Evolutionary conservation across 2,888 invertebrate genomes (phyloP), one percentile per base, ranked within the genome.

Genomic region (Drepana falcataria): DNA sequence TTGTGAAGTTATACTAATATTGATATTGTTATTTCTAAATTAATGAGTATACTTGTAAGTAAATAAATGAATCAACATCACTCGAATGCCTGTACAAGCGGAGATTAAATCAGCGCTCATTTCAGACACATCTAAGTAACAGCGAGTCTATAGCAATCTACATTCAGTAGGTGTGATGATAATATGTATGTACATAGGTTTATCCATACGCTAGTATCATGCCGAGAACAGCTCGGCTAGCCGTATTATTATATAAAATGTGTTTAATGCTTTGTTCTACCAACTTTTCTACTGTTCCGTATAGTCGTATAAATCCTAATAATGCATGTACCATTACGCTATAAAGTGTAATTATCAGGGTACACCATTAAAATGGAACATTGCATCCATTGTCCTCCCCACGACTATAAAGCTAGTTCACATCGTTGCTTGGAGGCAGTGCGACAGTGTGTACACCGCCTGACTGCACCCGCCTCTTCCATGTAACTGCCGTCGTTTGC

Each of bases 391-490:
- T 56, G 54, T 56, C 21, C 41, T 52, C 35, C 41, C 33, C 44
- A 53, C 41, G 41, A 47, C 54, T 54, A 55, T 61, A 56, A 58
- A 55, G 58, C 47, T 48, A 44, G 56, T 58, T 48, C 54, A 58
- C 48, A 55, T 48, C 53, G 52, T 55, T 53, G 55, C 55, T 55
- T 58, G 55, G 60, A 64, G 64, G 68, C 63, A 44, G 66, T 63
- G 64, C 61, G 66, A 71, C 66, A 60, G 66, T 68, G 71, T 71
- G 64, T 66, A 68, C 65, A 71, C 58, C 53, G 62, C 63, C 56
- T 68, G 65, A 66, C 65, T 59, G 66, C 68, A 63, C 67, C 74
- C 83, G 79, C 82, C 83, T 78, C 73, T 81, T 81, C 69, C 82
- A 58, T 83, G 82, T 83, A 69, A 69, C 66, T 60, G 64, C 55